phyloP scores from a whole-genome alignment of 2,113 vertebrate genomes.

The Dicentrarchus labrax region DNA sequence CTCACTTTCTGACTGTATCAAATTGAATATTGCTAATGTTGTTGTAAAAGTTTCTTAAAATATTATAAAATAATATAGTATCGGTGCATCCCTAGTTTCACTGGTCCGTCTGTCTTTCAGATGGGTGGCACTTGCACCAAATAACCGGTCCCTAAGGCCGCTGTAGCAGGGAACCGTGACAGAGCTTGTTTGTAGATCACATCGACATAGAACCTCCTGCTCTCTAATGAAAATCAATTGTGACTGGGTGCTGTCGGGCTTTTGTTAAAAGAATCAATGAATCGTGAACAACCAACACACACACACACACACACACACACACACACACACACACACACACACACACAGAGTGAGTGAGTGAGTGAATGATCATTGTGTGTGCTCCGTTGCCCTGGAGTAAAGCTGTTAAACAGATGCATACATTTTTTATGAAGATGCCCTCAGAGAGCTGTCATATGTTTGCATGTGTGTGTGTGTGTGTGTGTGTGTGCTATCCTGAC shows the following conservation, averaged over 20 bases:
- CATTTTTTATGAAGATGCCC: constrained; percentile 53
- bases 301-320: background rate
- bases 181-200: background rate
- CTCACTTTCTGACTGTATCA: too few species aligned
- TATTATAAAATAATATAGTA: too few species aligned
- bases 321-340: background rate
- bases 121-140: background rate
- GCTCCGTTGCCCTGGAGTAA: background rate
- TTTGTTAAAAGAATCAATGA: constrained; percentile 3
- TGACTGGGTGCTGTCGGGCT: background rate
- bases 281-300: background rate
- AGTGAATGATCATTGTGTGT: background rate
- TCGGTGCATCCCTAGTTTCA: background rate
- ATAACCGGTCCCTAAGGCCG: too few species aligned
- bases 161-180: too few species aligned
- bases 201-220: background rate
- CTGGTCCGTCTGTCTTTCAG: background rate
- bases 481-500: background rate
- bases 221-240: constrained; percentile 3
- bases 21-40: too few species aligned
- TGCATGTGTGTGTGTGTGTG: background rate
- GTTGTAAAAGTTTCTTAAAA: too few species aligned
- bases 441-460: constrained; percentile 30
- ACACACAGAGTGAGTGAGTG: background rate
- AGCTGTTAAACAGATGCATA: constrained; percentile 29